Evolutionary conservation across 2,888 invertebrate genomes (phyloP), one percentile per base, ranked within the genome.

Genomic region (Dolichomitus sp.): DNA sequence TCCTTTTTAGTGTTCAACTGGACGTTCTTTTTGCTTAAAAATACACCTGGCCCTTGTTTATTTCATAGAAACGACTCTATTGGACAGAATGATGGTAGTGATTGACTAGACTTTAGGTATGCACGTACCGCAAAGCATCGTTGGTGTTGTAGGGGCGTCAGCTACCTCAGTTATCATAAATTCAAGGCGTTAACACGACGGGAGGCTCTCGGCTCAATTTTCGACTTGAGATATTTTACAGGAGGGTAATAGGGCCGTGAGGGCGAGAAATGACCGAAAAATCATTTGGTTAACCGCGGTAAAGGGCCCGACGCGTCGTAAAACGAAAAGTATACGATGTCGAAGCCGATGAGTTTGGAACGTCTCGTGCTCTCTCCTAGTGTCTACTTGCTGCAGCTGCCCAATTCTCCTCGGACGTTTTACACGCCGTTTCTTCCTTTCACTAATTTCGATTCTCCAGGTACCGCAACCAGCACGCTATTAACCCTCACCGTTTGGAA

Each of bases 301-400:
- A 72, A 45, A 81, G 77, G 73, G 74, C 74, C 50, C 75, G 78
- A 63, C 70, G 42, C 42, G 52, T 82, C 82, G 70, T 82, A 83
- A 83, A 83, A 72, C 30, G 70, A 57, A 68, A 37, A 78, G 75
- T 75, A 70, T 83, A 83, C 79, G 82, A 83, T 79, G 79, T 79
- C 70, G 70, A 72, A 37, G 7, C 50, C 74, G 70, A 79, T 65
- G 78, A 78, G 69, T 42, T 79, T 70, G 42, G 48, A 52, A 52
- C 69, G 74, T 42, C 59, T 68, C 59, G 66, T 48, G 54, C 50
- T 33, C 59, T 37, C 30, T 30, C 59, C 84, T 75, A 73, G 80
- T 77, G 69, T 66, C 70, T 63, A 63, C 14, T 83, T 83, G 79
- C 83, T 27, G 37, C 37, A 17, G 37, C 61, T 37, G 61, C 37